Conservation (phyloP, 2,113 vertebrate species). For the Panurus biarmicus region DNA sequence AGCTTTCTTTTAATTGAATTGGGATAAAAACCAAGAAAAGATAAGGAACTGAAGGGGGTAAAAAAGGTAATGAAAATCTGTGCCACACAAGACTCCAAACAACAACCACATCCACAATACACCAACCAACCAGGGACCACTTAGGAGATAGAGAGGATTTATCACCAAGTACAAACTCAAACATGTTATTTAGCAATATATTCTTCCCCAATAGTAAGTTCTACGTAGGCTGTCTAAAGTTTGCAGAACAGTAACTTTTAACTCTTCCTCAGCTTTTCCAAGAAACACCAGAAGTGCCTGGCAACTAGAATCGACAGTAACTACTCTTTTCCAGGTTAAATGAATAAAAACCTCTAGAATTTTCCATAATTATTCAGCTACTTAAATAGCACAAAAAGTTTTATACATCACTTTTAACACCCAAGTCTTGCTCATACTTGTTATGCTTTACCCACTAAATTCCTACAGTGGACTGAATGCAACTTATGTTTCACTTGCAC, state of each 20-base stretch:
- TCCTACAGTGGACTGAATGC: accelerated
- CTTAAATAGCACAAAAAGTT: neutral
- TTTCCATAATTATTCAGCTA: neutral
- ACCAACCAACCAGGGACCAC: accelerated
- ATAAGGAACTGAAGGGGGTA: neutral
- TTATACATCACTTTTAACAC: neutral
- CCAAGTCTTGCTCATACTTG: neutral
- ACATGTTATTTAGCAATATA: neutral
- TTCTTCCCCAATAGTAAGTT: neutral
- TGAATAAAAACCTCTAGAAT: neutral
- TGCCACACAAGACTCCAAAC: neutral
- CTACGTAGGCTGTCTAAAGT: neutral
- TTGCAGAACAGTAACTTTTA: neutral
- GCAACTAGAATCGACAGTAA: neutral
- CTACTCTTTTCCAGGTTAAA: neutral
- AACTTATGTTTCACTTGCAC: neutral
- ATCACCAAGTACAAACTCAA: neutral
- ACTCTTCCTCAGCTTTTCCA: neutral
- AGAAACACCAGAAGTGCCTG: neutral
- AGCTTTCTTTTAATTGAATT: neutral
- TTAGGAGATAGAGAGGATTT: neutral
- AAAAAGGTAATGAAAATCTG: neutral
- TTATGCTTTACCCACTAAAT: neutral
- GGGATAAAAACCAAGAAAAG: neutral
- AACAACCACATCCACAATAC: neutral